Percentiles rank a stretch among this genome's conserved stretches.
These are phyloP conservation scores for Phortica okadai DNA, from an alignment of 2,888 invertebrate genomes.

Conservation along the genomic window DNA sequence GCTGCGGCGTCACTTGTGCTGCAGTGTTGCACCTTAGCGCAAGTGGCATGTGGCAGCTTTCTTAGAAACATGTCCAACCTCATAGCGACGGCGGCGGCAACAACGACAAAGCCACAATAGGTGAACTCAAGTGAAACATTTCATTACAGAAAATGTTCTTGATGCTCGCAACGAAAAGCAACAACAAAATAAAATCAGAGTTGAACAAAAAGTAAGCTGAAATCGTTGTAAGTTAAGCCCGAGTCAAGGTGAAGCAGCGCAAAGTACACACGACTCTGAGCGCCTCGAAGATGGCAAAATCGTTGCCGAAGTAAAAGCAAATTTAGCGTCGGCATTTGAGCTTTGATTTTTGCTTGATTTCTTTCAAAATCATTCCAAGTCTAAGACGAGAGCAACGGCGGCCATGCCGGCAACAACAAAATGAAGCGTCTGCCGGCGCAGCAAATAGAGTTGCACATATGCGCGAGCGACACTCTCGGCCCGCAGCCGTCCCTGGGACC, in stretches of 20 bases:
- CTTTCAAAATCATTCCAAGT: constrained; percentile 64
- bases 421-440: not conserved
- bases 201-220: not conserved
- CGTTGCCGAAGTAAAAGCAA: not conserved
- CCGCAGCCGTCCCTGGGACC: too few relatives aligned
- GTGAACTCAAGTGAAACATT: constrained; percentile 21
- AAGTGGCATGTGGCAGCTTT: not conserved
- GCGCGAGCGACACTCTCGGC: not conserved
- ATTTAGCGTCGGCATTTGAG: constrained; percentile 52
- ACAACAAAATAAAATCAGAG: constrained; percentile 4
- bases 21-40: not conserved
- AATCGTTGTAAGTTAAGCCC: too few relatives aligned
- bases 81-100: too few relatives aligned
- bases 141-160: not conserved
- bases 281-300: constrained; percentile 2
- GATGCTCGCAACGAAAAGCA: not conserved
- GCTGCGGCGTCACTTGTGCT: not conserved
- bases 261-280: constrained; percentile 24
- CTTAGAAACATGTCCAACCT: not conserved
- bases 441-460: constrained; percentile 30
- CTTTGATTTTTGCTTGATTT: constrained; percentile 75
- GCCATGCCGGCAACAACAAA: not conserved
- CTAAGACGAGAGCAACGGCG: not conserved
- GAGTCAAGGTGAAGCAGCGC: not conserved
- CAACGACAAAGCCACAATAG: too few relatives aligned